Percentiles rank a stretch among this genome's conserved stretches.
Conservation (phyloP, 2,797 vertebrate genomes). For the Sebastes glaucus region DNA sequence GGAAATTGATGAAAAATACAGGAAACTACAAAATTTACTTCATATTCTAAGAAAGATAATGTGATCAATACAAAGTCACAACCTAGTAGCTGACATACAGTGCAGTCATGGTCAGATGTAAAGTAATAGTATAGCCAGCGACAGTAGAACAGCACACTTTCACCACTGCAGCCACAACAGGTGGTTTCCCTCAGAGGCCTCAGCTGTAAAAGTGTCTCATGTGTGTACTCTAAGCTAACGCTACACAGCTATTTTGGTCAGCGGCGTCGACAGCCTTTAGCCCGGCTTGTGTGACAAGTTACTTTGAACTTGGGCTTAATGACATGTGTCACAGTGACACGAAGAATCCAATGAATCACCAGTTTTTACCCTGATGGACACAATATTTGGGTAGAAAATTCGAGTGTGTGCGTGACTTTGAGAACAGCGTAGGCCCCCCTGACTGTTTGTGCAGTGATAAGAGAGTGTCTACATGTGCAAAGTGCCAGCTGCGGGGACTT, state of each 20-base stretch:
- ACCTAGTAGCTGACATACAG: neutral
- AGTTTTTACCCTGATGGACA: neutral
- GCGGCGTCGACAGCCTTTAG: neutral
- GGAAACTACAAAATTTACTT: neutral
- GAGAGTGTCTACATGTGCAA: constrained; percentile 48
- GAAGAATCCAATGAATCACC: neutral
- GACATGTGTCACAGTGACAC: constrained; percentile 58
- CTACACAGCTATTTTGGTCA: constrained; percentile 30
- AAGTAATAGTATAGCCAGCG: neutral
- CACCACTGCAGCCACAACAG: neutral
- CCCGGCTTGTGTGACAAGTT: constrained; percentile 25
- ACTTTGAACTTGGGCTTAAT: constrained; percentile 30
- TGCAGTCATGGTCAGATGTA: neutral
- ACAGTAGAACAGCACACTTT: neutral
- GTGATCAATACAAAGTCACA: neutral
- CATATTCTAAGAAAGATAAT: neutral
- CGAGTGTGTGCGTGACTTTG: constrained; percentile 14
- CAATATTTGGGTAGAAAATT: constrained; percentile 7
- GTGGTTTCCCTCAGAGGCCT: constrained; percentile 17
- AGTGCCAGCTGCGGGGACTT: constrained; percentile 37
- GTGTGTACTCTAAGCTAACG: constrained; percentile 19
- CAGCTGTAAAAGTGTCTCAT: constrained; percentile 1
- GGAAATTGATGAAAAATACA: neutral
- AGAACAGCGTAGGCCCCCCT: constrained; percentile 21
- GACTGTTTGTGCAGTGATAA: constrained; percentile 65